These are phyloP conservation scores for Rotaria sp. DNA, from an alignment of 2,888 invertebrate species.

Conservation along the genomic window DNA sequence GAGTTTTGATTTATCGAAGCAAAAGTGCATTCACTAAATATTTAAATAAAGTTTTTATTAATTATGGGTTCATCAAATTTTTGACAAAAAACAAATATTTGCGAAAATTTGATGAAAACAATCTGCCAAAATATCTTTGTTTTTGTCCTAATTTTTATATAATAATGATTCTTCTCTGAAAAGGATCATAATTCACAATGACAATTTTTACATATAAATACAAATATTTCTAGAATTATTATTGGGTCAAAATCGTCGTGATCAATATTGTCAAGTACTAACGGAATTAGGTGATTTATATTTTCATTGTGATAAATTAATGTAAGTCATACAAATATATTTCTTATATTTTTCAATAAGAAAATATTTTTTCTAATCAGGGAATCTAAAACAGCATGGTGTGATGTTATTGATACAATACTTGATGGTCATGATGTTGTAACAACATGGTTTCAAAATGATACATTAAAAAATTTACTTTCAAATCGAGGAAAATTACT, in stretches of 20 bases:
- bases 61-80: too few species aligned
- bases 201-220: too few species aligned
- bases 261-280: slow-evolving; percentile 16
- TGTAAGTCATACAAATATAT: not conserved
- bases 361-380: not conserved
- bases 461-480: not conserved
- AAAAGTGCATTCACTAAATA: too few species aligned
- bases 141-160: too few species aligned
- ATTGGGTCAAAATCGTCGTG: slow-evolving; percentile 25
- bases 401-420: not conserved
- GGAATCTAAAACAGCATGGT: not conserved
- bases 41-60: too few species aligned
- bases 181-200: too few species aligned
- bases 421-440: not conserved
- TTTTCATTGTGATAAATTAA: not conserved
- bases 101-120: too few species aligned
- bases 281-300: slow-evolving; percentile 19
- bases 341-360: not conserved
- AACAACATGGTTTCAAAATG: not conserved
- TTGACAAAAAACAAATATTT: too few species aligned
- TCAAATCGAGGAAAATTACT: slow-evolving; percentile 41
- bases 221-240: not conserved
- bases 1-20: too few species aligned
- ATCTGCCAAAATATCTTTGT: too few species aligned
- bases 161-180: too few species aligned